Evolutionary conservation across 1,140 invertebrate species (phyloP).

Genomic region (Pogonomyrmex barbatus): DNA sequence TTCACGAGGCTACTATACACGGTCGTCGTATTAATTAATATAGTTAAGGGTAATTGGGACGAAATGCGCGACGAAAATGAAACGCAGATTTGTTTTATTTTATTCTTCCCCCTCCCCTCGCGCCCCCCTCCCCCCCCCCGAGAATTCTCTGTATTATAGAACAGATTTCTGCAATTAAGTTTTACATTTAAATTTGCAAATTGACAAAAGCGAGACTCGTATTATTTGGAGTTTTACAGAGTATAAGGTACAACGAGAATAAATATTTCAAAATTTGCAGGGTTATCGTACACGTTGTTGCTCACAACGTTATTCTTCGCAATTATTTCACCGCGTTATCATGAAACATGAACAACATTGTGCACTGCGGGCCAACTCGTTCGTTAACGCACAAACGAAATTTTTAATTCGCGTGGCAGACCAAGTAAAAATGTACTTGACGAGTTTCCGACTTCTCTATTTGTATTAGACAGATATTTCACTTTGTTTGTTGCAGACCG

Average conservation of each 20-base stretch:
- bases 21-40: constrained; percentile 29
- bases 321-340: constrained; percentile 49
- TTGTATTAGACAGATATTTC: constrained; percentile 45
- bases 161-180: neutral
- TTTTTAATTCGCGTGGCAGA: constrained; percentile 55
- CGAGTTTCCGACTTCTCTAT: constrained; percentile 12
- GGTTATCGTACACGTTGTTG: constrained; percentile 6
- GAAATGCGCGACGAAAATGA: neutral
- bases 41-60: constrained; percentile 2
- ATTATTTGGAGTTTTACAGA: constrained; percentile 3
- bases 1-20: neutral
- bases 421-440: constrained; percentile 46
- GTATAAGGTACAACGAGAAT: constrained; percentile 11
- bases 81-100: neutral
- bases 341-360: constrained; percentile 40
- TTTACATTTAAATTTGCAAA: constrained; percentile 16
- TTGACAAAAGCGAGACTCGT: constrained; percentile 24
- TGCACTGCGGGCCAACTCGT: neutral
- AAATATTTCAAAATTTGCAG: constrained; percentile 51
- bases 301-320: constrained; percentile 15
- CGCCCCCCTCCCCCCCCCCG: neutral
- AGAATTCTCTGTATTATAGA: neutral
- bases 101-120: neutral
- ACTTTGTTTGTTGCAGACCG: constrained; percentile 28
- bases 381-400: constrained; percentile 37